Conservation (phyloP, 1,140 invertebrate species). For the Euura lappo region DNA sequence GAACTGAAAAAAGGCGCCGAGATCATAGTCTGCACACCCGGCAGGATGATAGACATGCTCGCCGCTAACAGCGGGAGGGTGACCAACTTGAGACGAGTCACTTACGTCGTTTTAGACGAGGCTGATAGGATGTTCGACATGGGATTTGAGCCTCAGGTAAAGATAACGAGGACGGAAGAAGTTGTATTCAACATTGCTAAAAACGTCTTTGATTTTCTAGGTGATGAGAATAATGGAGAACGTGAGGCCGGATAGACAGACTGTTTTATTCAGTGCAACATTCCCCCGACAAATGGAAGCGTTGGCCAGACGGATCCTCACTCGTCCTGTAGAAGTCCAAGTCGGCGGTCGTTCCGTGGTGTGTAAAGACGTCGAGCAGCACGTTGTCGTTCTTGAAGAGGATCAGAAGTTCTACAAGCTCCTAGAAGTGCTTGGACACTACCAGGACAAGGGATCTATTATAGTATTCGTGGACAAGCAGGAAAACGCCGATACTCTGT, state of each 20-base stretch:
- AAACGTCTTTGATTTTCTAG: conserved; percentile 47
- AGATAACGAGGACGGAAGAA: conserved; percentile 15
- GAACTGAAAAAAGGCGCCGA: conserved; percentile 97
- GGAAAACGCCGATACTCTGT: conserved; percentile 93
- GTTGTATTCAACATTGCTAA: background rate
- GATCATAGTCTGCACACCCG: conserved; percentile 99
- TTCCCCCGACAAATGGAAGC: conserved; percentile 99
- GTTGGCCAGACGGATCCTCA: conserved; percentile 89
- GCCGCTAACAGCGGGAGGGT: conserved; percentile 97
- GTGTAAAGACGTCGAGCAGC: conserved; percentile 97
- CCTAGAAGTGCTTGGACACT: conserved; percentile 92
- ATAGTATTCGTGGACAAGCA: conserved; percentile 99
- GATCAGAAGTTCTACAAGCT: conserved; percentile 98
- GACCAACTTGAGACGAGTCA: conserved; percentile 94
- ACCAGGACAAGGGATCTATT: conserved; percentile 91
- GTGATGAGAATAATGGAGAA: conserved; percentile 98
- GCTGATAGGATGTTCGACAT: conserved; percentile 99
- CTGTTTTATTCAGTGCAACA: conserved; percentile 98
- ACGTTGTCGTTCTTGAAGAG: conserved; percentile 93
- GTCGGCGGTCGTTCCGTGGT: conserved; percentile 98
- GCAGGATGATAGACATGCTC: conserved; percentile 99
- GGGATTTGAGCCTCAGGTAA: conserved; percentile 98
- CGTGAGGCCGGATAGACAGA: conserved; percentile 95
- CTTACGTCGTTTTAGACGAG: conserved; percentile 98
- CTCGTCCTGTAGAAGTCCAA: conserved; percentile 97